Percentiles rank a stretch among this genome's conserved stretches.
phyloP scores from a whole-genome alignment of 2,797 vertebrate species.

The Myotis planiceps region DNA sequence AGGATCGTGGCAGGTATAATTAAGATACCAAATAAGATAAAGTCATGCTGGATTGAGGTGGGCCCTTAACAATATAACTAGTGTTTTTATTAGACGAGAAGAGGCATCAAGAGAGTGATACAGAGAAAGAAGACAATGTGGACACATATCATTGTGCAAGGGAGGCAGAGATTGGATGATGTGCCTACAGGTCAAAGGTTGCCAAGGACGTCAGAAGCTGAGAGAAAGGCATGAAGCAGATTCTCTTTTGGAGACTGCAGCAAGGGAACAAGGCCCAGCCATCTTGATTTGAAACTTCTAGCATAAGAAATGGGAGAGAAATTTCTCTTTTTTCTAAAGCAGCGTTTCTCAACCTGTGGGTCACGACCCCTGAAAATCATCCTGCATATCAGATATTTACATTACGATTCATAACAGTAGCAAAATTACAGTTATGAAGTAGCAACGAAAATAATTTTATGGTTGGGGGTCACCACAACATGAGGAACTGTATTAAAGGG shows the following conservation, averaged over 20 bases:
- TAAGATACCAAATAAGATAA: neutral
- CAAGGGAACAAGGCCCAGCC: no score
- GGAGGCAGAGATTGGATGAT: accelerated
- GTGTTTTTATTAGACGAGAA: neutral
- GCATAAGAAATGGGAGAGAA: neutral
- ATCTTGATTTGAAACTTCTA: neutral
- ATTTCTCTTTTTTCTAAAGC: neutral
- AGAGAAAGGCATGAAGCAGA: neutral
- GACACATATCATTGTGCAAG: accelerated
- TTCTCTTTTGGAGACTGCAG: neutral
- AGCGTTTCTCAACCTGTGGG: no score
- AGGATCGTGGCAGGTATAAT: neutral
- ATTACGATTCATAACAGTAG: no score
- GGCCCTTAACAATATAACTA: neutral
- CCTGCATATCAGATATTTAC: no score
- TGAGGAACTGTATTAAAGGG: no score
- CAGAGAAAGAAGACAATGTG: neutral
- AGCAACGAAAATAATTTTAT: no score
- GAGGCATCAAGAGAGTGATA: neutral
- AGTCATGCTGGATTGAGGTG: neutral
- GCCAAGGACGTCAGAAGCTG: neutral
- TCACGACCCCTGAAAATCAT: no score
- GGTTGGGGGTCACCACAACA: no score
- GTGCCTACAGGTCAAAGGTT: neutral
- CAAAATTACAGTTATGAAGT: no score